phyloP scores from a whole-genome alignment of 2,113 vertebrate genomes.

The Seriola aureovittata region DNA sequence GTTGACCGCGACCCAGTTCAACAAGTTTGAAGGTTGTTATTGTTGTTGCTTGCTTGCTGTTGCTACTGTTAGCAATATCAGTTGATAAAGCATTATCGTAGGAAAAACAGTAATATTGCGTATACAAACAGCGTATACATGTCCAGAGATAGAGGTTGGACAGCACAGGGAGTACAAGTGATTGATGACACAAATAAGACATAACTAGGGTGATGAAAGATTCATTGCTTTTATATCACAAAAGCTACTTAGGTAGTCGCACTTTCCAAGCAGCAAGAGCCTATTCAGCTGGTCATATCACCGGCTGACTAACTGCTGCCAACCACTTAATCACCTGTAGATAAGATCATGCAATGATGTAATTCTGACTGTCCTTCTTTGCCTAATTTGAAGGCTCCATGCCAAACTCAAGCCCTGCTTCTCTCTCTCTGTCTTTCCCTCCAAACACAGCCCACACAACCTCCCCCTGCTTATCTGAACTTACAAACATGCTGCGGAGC shows the following conservation, averaged over 20 bases:
- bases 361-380: not conserved
- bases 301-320: not conserved
- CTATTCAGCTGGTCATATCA: not conserved
- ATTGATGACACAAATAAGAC: too few species aligned
- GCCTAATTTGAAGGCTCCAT: not conserved
- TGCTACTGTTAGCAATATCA: too few species aligned
- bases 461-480: not conserved
- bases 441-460: not conserved
- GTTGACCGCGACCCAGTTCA: too few species aligned
- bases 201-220: not conserved
- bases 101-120: too few species aligned
- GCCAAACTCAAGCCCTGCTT: slow-evolving; percentile 9
- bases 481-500: not conserved
- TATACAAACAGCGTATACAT: too few species aligned
- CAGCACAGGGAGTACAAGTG: too few species aligned
- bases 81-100: too few species aligned
- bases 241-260: not conserved
- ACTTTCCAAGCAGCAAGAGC: not conserved
- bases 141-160: too few species aligned
- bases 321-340: not conserved
- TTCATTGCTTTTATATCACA: not conserved
- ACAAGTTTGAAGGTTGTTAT: too few species aligned
- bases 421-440: not conserved
- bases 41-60: too few species aligned
- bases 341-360: not conserved